Evolutionary conservation across 2,797 vertebrate species (phyloP).

Genomic region (Myripristis jacobus): DNA sequence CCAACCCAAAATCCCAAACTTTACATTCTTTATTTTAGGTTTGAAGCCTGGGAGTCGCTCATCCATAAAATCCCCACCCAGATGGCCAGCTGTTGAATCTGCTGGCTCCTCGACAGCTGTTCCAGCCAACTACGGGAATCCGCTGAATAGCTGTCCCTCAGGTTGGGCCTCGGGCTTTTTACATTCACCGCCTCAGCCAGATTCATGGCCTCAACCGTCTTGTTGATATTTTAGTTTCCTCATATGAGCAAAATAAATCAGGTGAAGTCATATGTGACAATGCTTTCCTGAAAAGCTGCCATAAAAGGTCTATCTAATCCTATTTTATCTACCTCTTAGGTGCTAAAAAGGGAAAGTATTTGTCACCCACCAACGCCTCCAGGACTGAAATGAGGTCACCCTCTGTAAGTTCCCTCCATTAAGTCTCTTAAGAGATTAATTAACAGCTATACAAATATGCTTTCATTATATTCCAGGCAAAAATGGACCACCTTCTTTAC

Average conservation of each 20-base stretch:
- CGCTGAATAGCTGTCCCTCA: conserved; percentile 27
- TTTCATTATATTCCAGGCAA: conserved; percentile 66
- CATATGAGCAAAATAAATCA: conserved; percentile 55
- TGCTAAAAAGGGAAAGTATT: conserved; percentile 81
- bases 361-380: conserved; percentile 76
- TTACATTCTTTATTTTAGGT: conserved; percentile 60
- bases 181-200: conserved; percentile 34
- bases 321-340: conserved; percentile 82
- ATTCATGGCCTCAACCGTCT: conserved; percentile 27
- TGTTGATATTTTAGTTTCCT: conserved; percentile 46
- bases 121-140: conserved; percentile 51
- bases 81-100: conserved; percentile 64
- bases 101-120: conserved; percentile 38
- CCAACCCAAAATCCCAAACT: conserved; percentile 18
- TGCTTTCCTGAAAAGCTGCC: conserved; percentile 67
- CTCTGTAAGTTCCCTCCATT: conserved; percentile 82
- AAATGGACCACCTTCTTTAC: conserved; percentile 63
- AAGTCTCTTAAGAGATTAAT: conserved; percentile 84
- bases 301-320: conserved; percentile 80
- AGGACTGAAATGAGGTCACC: conserved; percentile 79
- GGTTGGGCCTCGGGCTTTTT: conserved; percentile 48
- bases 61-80: conserved; percentile 63
- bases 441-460: conserved; percentile 77
- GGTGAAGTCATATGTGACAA: conserved; percentile 72
- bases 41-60: conserved; percentile 47